Evolutionary conservation across 2,888 invertebrate species (phyloP).

Genomic region (Chloroclystis v-ata): DNA sequence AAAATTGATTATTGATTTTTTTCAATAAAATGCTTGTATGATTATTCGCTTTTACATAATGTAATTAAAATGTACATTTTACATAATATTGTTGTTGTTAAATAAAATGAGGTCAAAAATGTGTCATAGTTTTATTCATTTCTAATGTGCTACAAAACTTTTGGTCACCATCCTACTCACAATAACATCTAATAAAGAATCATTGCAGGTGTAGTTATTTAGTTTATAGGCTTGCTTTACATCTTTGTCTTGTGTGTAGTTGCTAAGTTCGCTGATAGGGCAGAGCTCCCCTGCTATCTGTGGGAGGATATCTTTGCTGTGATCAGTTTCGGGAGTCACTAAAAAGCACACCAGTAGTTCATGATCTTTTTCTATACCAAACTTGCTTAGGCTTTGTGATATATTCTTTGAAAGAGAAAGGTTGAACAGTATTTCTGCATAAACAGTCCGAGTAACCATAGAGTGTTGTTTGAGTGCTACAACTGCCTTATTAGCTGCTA

Average conservation of each 20-base stretch:
- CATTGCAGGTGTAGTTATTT: constrained; percentile 61
- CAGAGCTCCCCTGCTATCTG: constrained; percentile 76
- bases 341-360: constrained; percentile 57
- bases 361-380: constrained; percentile 74
- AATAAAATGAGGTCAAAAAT: constrained; percentile 57
- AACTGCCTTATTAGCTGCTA: constrained; percentile 83
- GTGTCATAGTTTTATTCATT: constrained; percentile 5
- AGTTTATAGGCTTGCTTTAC: constrained; percentile 81
- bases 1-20: no score
- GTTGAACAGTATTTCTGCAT: constrained; percentile 82
- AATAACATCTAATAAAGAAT: constrained; percentile 75
- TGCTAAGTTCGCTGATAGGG: constrained; percentile 63
- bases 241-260: constrained; percentile 65
- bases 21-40: constrained; percentile 42
- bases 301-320: constrained; percentile 52
- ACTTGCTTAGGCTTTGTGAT: constrained; percentile 80
- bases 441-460: constrained; percentile 80
- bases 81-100: constrained; percentile 70
- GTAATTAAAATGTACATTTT: constrained; percentile 72
- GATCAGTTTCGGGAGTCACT: constrained; percentile 35
- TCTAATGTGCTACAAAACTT: constrained; percentile 68
- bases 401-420: constrained; percentile 84
- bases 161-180: constrained; percentile 83
- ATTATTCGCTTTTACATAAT: constrained; percentile 63
- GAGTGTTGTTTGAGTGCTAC: constrained; percentile 62